Base-by-base conservation (phyloP, 2,113 vertebrate species). In the Hepsetus odoe region DNA sequence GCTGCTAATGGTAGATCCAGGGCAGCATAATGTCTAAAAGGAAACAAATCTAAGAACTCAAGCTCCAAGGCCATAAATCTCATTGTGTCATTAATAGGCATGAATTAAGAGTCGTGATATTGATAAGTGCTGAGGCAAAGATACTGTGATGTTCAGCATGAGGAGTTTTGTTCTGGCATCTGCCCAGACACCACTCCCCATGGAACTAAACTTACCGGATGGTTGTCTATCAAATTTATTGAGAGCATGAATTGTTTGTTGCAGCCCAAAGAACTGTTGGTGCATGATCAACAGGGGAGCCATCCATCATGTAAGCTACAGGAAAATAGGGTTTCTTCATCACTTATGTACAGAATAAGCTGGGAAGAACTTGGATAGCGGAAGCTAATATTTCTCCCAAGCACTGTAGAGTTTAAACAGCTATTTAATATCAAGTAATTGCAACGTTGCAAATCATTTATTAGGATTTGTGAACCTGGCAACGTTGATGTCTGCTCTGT, bases 151-250 rank as follows among this genome's bases (percentile, higher is more conserved):
- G 69, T 76, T 56, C 44, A 46, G 65, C 32, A 56, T 68, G 64
- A 66, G 1, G 35, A 62, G 28, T 58, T 77, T 74, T 51, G 53
- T 78, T 74, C 51, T 74, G 76, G 72, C 69, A 67, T 42, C 74
- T 79, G 65, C n/a, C n/a, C 26, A 64, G 51, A 35, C 33, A 69
- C 26, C 5, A 38, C 64, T 79, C 76, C 5, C 58, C 13, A 28
- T 46, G 42, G 65, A 71, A 42, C 38, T 64, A 26, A 56, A 56
- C 32, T 65, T 59, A 53, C 46, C 28, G 26, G 64, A 69, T 75
- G 59, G 56, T 58, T 74, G 65, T 58, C 78, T 74, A 38, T 84
- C 79, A 77, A 77, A 74, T 81, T 78, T 70, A 65, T 28, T 40
- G 24, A 71, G 49, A 67, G 82, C 53, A 77, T 71, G 70, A 58